A percentile compares a stretch with the other conserved stretches of the same genome.
Evolutionary conservation across 2,888 invertebrate genomes (phyloP).

Genomic region (Mythimna loreyi): DNA sequence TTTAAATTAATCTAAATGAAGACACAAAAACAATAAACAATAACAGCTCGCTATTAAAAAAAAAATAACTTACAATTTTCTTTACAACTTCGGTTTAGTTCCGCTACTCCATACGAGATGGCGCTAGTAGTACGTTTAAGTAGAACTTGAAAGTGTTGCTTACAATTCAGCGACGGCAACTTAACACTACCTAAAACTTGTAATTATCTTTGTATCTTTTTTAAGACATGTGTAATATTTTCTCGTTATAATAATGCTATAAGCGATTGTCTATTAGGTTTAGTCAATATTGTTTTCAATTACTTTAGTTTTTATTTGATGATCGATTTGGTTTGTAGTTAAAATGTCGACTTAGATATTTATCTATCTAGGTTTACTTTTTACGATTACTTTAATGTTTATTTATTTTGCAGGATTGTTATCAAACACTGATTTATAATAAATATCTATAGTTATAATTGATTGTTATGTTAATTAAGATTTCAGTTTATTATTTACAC

Average conservation of each 20-base stretch:
- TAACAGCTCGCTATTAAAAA: background rate
- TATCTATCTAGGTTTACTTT: too few relatives aligned
- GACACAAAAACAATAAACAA: background rate
- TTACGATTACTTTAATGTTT: background rate
- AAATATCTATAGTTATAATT: background rate
- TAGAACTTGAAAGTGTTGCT: background rate
- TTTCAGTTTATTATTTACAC: background rate
- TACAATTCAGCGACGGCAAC: background rate
- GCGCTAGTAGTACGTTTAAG: constrained; percentile 73
- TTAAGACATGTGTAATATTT: background rate
- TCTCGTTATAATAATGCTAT: background rate
- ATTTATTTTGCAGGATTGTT: background rate
- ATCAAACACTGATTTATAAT: background rate
- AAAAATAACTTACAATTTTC: background rate
- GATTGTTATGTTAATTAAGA: background rate
- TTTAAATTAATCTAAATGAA: background rate
- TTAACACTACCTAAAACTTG: background rate
- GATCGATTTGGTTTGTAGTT: background rate
- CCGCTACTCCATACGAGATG: constrained; percentile 85
- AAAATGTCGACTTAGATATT: too few relatives aligned
- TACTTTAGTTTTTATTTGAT: background rate
- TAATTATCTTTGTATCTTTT: background rate
- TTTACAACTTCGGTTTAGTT: constrained; percentile 64
- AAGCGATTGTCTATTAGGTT: background rate
- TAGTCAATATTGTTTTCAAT: background rate